Percentiles rank a stretch among this genome's conserved stretches.
Evolutionary conservation across 1,140 invertebrate species (phyloP).

Genomic region (Euura saliciscinereae): DNA sequence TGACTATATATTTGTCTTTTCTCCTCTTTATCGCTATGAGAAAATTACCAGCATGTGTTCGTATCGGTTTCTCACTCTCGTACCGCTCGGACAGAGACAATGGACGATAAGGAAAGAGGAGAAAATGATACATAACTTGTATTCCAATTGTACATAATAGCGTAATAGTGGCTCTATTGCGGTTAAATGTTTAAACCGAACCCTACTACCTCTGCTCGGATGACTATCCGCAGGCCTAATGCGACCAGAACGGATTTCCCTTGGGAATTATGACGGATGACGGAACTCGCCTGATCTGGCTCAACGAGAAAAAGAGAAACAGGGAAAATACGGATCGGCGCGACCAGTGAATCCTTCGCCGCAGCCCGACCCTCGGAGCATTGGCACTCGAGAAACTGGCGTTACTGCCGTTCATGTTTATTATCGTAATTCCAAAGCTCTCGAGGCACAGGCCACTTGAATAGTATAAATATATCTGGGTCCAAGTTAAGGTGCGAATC

Average conservation of each 20-base stretch:
- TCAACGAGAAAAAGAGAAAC: no score
- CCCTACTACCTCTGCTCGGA: background rate
- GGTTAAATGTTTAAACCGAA: background rate
- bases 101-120: background rate
- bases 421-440: constrained; percentile 38
- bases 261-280: no score
- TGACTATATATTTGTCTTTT: background rate
- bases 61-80: background rate
- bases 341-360: no score
- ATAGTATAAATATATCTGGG: constrained; percentile 46
- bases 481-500: no score
- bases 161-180: background rate
- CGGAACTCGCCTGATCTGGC: no score
- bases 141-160: background rate
- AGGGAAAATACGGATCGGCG: no score
- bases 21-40: background rate
- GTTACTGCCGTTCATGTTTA: constrained; percentile 37
- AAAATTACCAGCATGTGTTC: no score
- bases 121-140: background rate
- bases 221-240: no score
- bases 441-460: constrained; percentile 35
- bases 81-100: background rate
- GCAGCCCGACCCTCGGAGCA: background rate
- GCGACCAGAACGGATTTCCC: no score
- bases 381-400: constrained; percentile 13